These are phyloP conservation scores for Goniozus legneri DNA, from an alignment of 1,140 invertebrate genomes.

Conservation along the genomic window DNA sequence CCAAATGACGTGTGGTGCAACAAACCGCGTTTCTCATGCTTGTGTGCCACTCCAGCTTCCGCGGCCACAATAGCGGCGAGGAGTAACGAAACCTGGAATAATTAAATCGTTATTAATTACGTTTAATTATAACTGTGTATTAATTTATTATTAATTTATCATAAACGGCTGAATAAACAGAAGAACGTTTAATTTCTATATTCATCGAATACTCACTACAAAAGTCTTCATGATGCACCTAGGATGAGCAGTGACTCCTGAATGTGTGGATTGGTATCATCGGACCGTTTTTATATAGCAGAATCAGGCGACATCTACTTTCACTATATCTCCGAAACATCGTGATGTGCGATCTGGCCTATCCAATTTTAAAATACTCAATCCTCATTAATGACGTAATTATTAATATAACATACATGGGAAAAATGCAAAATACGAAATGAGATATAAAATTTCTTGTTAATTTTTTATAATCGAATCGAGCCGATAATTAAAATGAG, in stretches of 20 bases:
- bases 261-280: slow-evolving; percentile 19
- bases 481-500: neutral
- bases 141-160: too few relatives aligned
- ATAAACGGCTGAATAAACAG: too few relatives aligned
- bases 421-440: neutral
- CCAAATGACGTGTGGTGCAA: slow-evolving; percentile 3
- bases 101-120: too few relatives aligned
- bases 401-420: neutral
- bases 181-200: too few relatives aligned
- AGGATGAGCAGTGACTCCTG: slow-evolving; percentile 4
- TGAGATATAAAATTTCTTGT: neutral
- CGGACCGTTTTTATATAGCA: slow-evolving; percentile 26
- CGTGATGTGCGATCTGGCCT: slow-evolving; percentile 17
- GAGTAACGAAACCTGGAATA: slow-evolving; percentile 13
- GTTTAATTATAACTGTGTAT: too few relatives aligned
- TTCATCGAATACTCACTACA: slow-evolving; percentile 22
- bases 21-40: slow-evolving; percentile 41
- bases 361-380: slow-evolving; percentile 12
- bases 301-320: slow-evolving; percentile 16
- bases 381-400: slow-evolving; percentile 11
- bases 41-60: slow-evolving; percentile 26
- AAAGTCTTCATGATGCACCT: slow-evolving; percentile 21
- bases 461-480: neutral
- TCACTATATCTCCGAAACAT: slow-evolving; percentile 16
- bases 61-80: slow-evolving; percentile 9